A percentile compares a stretch with the other conserved stretches of the same genome.
phyloP scores from a whole-genome alignment of 53 echinoderm and acorn worm species.

The Echinometra lucunter region DNA sequence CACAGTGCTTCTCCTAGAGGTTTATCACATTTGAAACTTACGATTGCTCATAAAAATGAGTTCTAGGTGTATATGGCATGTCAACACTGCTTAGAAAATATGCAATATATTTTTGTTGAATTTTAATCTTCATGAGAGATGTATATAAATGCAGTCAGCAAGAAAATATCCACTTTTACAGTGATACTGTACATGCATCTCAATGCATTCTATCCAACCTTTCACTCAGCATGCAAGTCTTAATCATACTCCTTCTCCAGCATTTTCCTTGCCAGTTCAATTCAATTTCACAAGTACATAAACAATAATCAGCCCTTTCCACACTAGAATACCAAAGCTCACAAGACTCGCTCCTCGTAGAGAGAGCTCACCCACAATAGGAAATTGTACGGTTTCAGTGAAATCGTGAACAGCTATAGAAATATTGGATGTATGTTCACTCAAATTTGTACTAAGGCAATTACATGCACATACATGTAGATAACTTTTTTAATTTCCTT shows the following conservation, averaged over 20 bases:
- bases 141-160: background rate
- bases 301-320: background rate
- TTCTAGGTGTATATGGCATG: no score
- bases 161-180: no score
- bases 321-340: background rate
- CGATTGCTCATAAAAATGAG: no score
- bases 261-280: background rate
- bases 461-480: no score
- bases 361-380: background rate
- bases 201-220: background rate
- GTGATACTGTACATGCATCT: no score
- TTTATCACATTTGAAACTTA: no score
- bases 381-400: background rate
- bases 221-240: background rate
- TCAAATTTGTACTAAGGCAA: no score
- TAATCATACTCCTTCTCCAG: background rate
- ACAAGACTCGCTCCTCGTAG: no score
- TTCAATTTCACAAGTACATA: background rate
- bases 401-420: background rate
- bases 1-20: no score
- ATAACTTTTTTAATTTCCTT: no score
- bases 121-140: background rate
- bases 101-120: background rate
- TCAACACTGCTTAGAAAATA: no score
- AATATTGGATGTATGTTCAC: background rate